These are phyloP conservation scores for Chaitophorus viminalis DNA, from an alignment of 2,888 invertebrate species.

Conservation along the genomic window DNA sequence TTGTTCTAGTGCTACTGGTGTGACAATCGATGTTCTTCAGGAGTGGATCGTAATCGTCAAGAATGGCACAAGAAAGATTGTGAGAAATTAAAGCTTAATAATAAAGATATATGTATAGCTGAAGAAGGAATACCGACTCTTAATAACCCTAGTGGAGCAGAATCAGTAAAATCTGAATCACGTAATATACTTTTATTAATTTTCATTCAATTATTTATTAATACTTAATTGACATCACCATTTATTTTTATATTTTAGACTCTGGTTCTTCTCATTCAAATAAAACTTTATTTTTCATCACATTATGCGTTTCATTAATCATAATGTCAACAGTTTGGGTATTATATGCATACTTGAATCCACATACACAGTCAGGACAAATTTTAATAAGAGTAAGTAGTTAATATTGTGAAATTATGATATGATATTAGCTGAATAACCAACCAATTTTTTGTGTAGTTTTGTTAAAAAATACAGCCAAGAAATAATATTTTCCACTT, in stretches of 20 bases:
- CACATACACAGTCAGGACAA: conserved; percentile 94
- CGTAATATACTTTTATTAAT: conserved; percentile 17
- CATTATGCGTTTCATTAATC: conserved; percentile 45
- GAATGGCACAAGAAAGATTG: conserved; percentile 82
- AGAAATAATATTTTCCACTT: too few species aligned
- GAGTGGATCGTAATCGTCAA: conserved; percentile 86
- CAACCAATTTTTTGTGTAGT: too few species aligned
- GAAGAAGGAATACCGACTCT: neutral
- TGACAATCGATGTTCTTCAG: conserved; percentile 86
- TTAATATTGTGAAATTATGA: conserved; percentile 36
- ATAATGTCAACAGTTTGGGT: conserved; percentile 74
- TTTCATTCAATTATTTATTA: neutral
- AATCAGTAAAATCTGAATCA: conserved; percentile 31
- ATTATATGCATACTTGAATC: conserved; percentile 94
- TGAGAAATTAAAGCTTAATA: conserved; percentile 63
- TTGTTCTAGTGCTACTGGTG: conserved; percentile 88
- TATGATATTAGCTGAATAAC: too few species aligned
- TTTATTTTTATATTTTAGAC: conserved; percentile 38
- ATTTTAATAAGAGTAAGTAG: conserved; percentile 89
- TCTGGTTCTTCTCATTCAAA: conserved; percentile 40
- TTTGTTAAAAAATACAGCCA: too few species aligned
- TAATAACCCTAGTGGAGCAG: conserved; percentile 23
- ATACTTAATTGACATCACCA: neutral
- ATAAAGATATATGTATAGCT: conserved; percentile 48
- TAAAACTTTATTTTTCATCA: conserved; percentile 47